phyloP scores from a whole-genome alignment of 2,113 vertebrate species.

The Indri indri region DNA sequence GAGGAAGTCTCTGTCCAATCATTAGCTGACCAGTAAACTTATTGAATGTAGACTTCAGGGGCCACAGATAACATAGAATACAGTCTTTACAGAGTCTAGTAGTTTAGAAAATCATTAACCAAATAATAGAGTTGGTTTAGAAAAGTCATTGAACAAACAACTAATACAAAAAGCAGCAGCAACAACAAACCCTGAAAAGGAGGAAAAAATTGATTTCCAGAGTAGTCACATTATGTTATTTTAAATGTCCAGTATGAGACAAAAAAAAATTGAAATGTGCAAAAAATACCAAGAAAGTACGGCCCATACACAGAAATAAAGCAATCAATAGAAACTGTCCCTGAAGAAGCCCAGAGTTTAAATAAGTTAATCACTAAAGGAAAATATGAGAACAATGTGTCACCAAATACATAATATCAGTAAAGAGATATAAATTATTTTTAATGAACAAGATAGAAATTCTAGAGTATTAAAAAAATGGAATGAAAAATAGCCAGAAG shows the following conservation, averaged over 20 bases:
- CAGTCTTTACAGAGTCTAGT: background rate
- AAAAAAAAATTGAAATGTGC: background rate
- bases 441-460: background rate
- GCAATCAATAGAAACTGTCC: background rate
- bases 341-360: background rate
- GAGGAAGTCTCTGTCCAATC: background rate
- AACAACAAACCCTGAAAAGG: background rate
- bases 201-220: background rate
- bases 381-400: background rate
- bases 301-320: background rate
- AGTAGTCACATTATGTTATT: background rate
- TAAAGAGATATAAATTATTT: background rate
- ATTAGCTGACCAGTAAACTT: background rate
- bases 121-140: background rate
- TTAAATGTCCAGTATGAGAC: background rate
- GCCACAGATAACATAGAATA: background rate
- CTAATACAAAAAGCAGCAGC: background rate
- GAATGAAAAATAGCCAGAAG: background rate
- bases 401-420: background rate
- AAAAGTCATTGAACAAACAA: background rate
- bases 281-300: background rate
- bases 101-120: background rate
- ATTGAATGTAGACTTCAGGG: background rate
- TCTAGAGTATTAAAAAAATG: background rate
- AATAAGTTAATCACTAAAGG: background rate